A percentile compares a stretch with the other conserved stretches of the same genome.
phyloP scores from a whole-genome alignment of 2,888 invertebrate species.

The Leistus spinibarbis region DNA sequence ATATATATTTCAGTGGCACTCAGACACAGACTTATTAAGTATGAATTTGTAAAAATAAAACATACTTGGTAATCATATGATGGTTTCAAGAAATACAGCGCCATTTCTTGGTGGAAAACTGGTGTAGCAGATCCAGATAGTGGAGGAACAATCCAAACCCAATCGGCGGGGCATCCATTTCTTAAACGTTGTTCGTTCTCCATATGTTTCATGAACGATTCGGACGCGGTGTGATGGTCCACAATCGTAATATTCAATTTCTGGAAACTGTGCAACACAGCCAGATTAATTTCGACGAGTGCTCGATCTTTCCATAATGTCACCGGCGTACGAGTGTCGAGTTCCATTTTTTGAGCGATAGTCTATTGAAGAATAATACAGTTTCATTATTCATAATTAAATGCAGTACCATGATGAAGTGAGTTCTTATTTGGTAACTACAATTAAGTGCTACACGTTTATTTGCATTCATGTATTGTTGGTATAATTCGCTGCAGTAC shows the following conservation, averaged over 20 bases:
- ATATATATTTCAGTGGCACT: too few relatives aligned
- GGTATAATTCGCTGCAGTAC: too few relatives aligned
- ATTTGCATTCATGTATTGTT: too few relatives aligned
- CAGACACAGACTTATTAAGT: too few relatives aligned
- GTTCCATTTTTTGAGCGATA: slow-evolving; percentile 83
- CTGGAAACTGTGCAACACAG: slow-evolving; percentile 90
- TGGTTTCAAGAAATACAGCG: slow-evolving; percentile 85
- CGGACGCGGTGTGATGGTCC: slow-evolving; percentile 94
- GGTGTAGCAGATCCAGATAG: slow-evolving; percentile 79
- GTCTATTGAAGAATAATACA: slow-evolving; percentile 61
- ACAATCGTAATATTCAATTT: slow-evolving; percentile 89
- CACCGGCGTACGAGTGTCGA: slow-evolving; percentile 84
- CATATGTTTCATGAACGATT: slow-evolving; percentile 94
- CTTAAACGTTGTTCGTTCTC: slow-evolving; percentile 88
- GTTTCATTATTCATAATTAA: too few relatives aligned
- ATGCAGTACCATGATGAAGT: too few relatives aligned
- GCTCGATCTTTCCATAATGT: slow-evolving; percentile 94
- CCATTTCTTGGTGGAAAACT: slow-evolving; percentile 87
- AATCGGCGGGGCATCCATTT: slow-evolving; percentile 85
- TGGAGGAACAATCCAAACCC: slow-evolving; percentile 83
- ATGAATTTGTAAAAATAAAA: too few relatives aligned
- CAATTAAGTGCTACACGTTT: too few relatives aligned
- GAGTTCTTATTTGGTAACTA: too few relatives aligned
- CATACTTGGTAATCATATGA: slow-evolving; percentile 91
- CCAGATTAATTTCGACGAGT: slow-evolving; percentile 87